phyloP scores from a whole-genome alignment of 1,140 invertebrate species.

The Apis cerana region DNA sequence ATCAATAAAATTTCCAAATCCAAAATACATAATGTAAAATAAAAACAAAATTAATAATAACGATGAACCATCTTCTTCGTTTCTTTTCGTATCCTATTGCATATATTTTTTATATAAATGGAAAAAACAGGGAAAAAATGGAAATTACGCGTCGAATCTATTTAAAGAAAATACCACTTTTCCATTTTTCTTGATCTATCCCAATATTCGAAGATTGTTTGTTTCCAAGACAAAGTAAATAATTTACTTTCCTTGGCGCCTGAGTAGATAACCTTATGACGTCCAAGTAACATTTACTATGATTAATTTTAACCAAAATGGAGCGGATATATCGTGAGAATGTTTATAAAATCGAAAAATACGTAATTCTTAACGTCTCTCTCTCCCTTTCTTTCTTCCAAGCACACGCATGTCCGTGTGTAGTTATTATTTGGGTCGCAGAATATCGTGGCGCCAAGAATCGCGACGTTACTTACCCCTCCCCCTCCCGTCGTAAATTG shows the following conservation, averaged over 20 bases:
- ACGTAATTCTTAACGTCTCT: no score
- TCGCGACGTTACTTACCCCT: conserved; percentile 51
- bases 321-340: background rate
- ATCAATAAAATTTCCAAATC: background rate
- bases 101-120: no score
- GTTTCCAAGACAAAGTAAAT: conserved; percentile 15
- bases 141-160: background rate
- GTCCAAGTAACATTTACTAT: background rate
- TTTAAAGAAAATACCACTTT: background rate
- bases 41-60: background rate
- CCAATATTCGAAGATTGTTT: conserved; percentile 26
- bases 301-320: conserved; percentile 27
- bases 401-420: background rate
- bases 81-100: no score
- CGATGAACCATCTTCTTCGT: no score
- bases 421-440: conserved; percentile 66
- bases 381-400: background rate
- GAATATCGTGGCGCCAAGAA: conserved; percentile 67
- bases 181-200: conserved; percentile 19
- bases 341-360: conserved; percentile 22
- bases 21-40: background rate
- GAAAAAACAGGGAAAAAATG: background rate
- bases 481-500: conserved; percentile 3
- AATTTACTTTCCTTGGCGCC: conserved; percentile 19
- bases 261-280: conserved; percentile 2